Evolutionary conservation across 2,113 vertebrate genomes (phyloP).

Genomic region (Gallinago paraguaiae): DNA sequence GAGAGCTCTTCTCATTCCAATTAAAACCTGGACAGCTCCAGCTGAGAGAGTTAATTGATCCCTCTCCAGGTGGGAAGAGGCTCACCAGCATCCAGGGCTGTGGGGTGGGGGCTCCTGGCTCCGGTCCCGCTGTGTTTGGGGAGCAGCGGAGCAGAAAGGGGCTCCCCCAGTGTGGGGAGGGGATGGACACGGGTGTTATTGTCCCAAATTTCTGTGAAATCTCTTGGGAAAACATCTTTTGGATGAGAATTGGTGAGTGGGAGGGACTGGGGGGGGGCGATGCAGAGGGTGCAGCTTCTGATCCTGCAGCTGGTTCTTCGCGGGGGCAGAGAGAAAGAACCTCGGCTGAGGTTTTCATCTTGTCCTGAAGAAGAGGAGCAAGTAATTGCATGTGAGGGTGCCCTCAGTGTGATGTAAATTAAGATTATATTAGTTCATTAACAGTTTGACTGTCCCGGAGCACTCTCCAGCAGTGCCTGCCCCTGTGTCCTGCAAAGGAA

Average conservation of each 20-base stretch:
- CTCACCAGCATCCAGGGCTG: fast-evolving
- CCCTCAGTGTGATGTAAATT: too few relatives aligned
- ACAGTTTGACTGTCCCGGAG: too few relatives aligned
- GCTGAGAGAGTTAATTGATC: not conserved
- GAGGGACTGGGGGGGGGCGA: not conserved
- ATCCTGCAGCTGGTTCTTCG: not conserved
- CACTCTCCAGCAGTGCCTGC: not conserved
- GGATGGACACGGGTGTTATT: fast-evolving
- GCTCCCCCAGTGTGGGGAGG: not conserved
- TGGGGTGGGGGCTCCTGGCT: not conserved
- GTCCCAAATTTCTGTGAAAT: not conserved
- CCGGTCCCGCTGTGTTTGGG: fast-evolving
- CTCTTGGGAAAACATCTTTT: not conserved
- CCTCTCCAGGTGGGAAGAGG: not conserved
- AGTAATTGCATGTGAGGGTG: too few relatives aligned
- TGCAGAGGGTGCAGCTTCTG: not conserved
- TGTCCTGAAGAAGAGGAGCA: not conserved
- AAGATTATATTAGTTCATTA: too few relatives aligned
- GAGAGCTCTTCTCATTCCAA: not conserved
- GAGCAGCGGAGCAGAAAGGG: not conserved
- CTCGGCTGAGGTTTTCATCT: not conserved
- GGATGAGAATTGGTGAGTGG: fast-evolving
- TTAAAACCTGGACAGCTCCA: not conserved
- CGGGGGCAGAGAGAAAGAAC: not conserved
- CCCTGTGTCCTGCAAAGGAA: not conserved